phyloP scores from a whole-genome alignment of 2,797 vertebrate species.

The Alectoris magna region DNA sequence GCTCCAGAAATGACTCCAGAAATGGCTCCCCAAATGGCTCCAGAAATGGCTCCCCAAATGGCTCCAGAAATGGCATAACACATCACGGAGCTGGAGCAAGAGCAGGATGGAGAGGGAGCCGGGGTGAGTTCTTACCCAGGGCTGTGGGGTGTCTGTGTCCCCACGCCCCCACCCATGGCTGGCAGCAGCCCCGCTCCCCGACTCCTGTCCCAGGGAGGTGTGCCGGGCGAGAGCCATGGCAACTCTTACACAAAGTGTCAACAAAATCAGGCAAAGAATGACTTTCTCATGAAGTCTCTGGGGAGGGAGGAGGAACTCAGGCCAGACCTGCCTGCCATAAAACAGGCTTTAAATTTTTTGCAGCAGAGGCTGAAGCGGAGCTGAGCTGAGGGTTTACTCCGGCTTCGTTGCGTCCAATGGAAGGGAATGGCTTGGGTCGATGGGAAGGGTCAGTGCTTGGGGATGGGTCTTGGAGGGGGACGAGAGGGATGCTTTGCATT shows the following conservation, averaged over 20 bases:
- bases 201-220: neutral
- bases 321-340: neutral
- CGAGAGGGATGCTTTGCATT: neutral
- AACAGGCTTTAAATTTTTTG: neutral
- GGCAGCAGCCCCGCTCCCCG: neutral
- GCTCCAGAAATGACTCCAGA: neutral
- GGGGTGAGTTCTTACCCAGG: fast-evolving
- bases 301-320: neutral
- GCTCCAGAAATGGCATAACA: fast-evolving
- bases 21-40: neutral
- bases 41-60: fast-evolving
- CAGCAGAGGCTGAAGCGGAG: neutral
- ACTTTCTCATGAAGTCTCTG: neutral
- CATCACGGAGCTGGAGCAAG: neutral
- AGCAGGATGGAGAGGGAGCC: fast-evolving
- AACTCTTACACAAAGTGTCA: constrained; percentile 23
- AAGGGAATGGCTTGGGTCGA: neutral
- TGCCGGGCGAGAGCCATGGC: neutral
- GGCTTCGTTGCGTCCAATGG: neutral
- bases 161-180: neutral
- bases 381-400: neutral
- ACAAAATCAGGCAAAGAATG: neutral
- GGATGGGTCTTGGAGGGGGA: neutral
- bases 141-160: neutral
- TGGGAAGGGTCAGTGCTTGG: neutral